Conservation (phyloP, 2,797 vertebrate species). For the Buceros bicornis region DNA sequence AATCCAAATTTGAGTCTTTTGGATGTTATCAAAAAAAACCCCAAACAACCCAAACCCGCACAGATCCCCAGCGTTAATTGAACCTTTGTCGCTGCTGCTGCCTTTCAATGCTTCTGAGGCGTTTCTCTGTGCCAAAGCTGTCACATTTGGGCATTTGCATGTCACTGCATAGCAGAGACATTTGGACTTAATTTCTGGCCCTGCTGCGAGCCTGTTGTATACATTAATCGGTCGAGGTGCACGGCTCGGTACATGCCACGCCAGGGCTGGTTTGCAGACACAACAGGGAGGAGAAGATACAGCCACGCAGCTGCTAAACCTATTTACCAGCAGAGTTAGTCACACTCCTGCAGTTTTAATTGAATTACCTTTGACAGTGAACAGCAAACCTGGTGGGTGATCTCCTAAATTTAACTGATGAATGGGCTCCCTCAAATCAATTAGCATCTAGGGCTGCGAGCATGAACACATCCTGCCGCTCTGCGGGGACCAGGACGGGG, state of each 20-base stretch:
- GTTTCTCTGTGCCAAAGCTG: background rate
- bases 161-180: background rate
- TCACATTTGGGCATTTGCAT: background rate
- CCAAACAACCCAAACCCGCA: fast-evolving
- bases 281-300: background rate
- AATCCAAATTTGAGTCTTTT: background rate
- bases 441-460: constrained; percentile 82
- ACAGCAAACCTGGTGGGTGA: constrained; percentile 85
- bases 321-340: constrained; percentile 86
- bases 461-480: constrained; percentile 81
- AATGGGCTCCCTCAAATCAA: constrained; percentile 90
- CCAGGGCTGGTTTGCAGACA: constrained; percentile 3
- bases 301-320: constrained; percentile 87
- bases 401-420: constrained; percentile 77
- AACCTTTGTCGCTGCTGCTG: background rate
- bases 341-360: constrained; percentile 91
- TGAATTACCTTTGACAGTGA: constrained; percentile 94
- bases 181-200: background rate
- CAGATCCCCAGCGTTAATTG: background rate
- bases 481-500: constrained; percentile 17
- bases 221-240: background rate
- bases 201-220: background rate
- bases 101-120: background rate
- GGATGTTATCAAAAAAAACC: background rate
- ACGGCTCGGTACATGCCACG: background rate